Percentiles rank a stretch among this genome's conserved stretches.
Conservation (phyloP, 2,888 invertebrate genomes). For the Bellardia pandia region DNA sequence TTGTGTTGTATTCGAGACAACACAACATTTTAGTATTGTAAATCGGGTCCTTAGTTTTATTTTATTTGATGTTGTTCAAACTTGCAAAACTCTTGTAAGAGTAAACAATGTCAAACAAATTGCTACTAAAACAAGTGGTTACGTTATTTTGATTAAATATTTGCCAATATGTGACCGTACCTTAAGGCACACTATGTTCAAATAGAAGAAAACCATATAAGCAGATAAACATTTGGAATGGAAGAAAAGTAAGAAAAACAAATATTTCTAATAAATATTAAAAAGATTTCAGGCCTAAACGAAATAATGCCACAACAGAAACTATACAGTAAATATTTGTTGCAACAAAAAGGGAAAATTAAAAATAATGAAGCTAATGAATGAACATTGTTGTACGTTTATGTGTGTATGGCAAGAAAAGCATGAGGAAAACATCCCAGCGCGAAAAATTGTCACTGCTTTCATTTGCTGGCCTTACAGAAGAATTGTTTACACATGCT, state of each 20-base stretch:
- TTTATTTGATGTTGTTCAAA: too few relatives aligned
- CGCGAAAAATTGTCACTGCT: too few relatives aligned
- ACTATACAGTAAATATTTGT: background rate
- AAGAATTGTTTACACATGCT: too few relatives aligned
- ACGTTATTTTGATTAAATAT: too few relatives aligned
- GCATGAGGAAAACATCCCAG: background rate
- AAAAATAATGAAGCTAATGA: slow-evolving; percentile 14
- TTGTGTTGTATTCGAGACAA: too few relatives aligned
- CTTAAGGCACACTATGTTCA: background rate
- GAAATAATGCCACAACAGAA: background rate
- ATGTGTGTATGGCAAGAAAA: background rate
- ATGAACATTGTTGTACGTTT: background rate
- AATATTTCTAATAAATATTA: slow-evolving; percentile 28
- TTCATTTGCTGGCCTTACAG: too few relatives aligned
- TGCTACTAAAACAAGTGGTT: too few relatives aligned
- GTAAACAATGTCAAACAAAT: too few relatives aligned
- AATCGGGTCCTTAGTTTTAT: too few relatives aligned
- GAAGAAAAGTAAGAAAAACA: background rate
- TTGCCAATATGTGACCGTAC: too few relatives aligned
- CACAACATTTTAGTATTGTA: too few relatives aligned
- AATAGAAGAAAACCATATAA: background rate
- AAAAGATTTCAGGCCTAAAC: slow-evolving; percentile 9
- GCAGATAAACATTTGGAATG: slow-evolving; percentile 17
- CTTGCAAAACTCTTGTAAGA: too few relatives aligned
- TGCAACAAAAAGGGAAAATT: background rate